Base-by-base conservation (phyloP, 2,888 invertebrate species). In the Leucania comma region DNA sequence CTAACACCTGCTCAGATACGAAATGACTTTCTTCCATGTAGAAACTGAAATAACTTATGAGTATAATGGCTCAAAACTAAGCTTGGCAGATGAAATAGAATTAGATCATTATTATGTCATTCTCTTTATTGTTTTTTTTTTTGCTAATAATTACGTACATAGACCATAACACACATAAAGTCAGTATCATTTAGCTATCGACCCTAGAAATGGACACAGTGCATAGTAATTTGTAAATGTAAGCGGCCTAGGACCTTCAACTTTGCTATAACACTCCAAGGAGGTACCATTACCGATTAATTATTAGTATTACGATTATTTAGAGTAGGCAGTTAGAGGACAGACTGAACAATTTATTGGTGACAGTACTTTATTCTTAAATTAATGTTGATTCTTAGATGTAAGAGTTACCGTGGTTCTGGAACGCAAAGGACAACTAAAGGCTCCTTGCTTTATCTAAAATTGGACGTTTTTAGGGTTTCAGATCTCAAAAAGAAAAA, bases 211-310 rank as follows among this genome's bases (percentile, higher is more conserved):
- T 81, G 81, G 68, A 72, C 75, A 69, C 64, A 38, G 56, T 48
- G 77, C 70, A 59, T 74, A 64, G 58, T 62, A 64, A 74, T 81
- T 82, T 74, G 82, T 72, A 80, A 81, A 81, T 75, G 81, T 81
- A 81, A 80, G 67, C 54, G 81, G 78, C 17, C 29, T 68, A 29
- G 51, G 62, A 58, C 81, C 81, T 81, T 81, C 81, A 81, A 80
- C 80, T 80, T 78, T 80, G 69, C 59, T 64, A 51, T 68, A 67
- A 66, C n/a, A 68, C 61, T 72, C 20, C 48, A 70, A 64, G 58
- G 38, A 78, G 63, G 35, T 64, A 50, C 38, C 10, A 46, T 51
- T 68, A 58, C 57, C 10, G 58, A 26, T 63, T 22, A 59, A 65
- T 78, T 72, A 57, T 72, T 59, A 60, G 24, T 66, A 64, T 65